phyloP scores from a whole-genome alignment of 1,140 invertebrate species.

The Ylistrum balloti region DNA sequence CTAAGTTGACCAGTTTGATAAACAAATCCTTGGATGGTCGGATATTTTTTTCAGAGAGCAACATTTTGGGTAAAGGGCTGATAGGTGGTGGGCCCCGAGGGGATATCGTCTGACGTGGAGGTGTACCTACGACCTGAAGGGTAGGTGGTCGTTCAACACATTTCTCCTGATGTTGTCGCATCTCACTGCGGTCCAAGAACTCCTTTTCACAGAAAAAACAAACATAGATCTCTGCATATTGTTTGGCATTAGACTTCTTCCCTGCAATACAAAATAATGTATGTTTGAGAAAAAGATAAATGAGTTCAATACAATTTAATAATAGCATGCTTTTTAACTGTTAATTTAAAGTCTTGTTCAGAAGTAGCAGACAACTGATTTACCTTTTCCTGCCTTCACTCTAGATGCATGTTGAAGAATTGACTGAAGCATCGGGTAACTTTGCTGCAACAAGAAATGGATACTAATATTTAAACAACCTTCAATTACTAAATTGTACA shows the following conservation, averaged over 20 bases:
- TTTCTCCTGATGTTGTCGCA: conserved; percentile 72
- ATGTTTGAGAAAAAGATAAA: too few species aligned
- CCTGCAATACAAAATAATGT: neutral
- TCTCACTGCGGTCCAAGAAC: conserved; percentile 69
- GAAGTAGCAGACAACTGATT: too few species aligned
- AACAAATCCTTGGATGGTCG: conserved; percentile 60
- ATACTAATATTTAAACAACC: neutral
- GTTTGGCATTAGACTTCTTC: neutral
- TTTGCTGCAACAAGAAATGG: neutral
- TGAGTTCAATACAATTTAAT: too few species aligned
- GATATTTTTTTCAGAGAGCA: conserved; percentile 36
- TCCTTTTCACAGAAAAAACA: conserved; percentile 79
- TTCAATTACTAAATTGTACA: too few species aligned
- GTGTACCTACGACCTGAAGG: conserved; percentile 54
- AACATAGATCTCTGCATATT: conserved; percentile 74
- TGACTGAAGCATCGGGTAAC: neutral
- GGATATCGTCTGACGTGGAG: conserved; percentile 46
- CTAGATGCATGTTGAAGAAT: neutral
- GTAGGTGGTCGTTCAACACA: conserved; percentile 69
- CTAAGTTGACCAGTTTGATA: conserved; percentile 65
- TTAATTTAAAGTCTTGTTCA: too few species aligned
- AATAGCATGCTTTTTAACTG: too few species aligned
- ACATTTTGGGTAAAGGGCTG: conserved; percentile 55
- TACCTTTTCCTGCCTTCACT: neutral
- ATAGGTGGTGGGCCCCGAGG: conserved; percentile 55